A percentile compares a stretch with the other conserved stretches of the same genome.
phyloP scores from a whole-genome alignment of 2,797 vertebrate genomes.

The Microctenopoma stevenorrisi region DNA sequence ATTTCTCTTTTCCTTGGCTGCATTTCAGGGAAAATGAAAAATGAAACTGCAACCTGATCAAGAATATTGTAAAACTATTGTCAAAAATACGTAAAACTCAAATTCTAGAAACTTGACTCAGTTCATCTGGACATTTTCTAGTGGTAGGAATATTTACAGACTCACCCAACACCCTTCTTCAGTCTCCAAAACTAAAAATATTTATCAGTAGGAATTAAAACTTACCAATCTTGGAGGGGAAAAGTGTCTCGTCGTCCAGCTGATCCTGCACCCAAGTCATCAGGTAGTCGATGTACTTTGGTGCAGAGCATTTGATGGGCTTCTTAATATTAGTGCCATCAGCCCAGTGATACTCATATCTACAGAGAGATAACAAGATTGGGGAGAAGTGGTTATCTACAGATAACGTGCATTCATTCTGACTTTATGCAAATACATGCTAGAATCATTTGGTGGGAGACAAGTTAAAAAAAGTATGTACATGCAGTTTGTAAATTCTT shows the following conservation, averaged over 20 bases:
- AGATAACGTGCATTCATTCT: background rate
- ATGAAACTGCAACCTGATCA: background rate
- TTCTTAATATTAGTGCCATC: conserved; percentile 98
- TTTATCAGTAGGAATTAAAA: conserved; percentile 5
- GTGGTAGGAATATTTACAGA: too few species aligned
- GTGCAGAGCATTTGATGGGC: conserved; percentile 96
- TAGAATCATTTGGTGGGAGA: conserved; percentile 16
- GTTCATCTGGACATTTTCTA: too few species aligned
- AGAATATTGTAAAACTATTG: background rate
- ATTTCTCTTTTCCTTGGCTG: background rate
- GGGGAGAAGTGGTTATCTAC: background rate
- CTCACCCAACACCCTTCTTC: too few species aligned
- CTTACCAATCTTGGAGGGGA: conserved; percentile 96
- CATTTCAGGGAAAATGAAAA: background rate
- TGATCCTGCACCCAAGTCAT: conserved; percentile 99
- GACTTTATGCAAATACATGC: conserved; percentile 6
- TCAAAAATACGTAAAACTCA: too few species aligned
- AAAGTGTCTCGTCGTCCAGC: conserved; percentile 96
- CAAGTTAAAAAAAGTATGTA: conserved; percentile 31
- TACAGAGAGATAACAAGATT: conserved; percentile 53
- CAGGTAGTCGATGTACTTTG: conserved; percentile 97
- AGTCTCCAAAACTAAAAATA: background rate
- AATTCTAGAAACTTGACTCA: too few species aligned
- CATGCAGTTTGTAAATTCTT: conserved; percentile 23
- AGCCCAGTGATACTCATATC: conserved; percentile 98